Base-by-base conservation (phyloP, 2,113 vertebrate species). In the Siniperca chuatsi region DNA sequence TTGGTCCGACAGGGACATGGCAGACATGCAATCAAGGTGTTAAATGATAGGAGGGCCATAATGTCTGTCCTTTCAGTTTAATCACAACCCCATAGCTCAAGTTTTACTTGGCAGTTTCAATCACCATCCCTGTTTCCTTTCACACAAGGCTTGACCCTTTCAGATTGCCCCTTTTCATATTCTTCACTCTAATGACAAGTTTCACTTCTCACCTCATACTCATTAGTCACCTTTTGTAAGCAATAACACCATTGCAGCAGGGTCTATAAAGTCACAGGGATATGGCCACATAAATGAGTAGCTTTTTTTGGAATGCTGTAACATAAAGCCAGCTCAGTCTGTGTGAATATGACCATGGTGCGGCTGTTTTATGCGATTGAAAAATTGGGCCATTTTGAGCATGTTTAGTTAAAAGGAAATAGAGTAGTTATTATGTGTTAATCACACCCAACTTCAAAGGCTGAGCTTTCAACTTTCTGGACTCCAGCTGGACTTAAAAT, bases 191-290 rank as follows among this genome's bases (percentile, higher is more conserved):
- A 84, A 90, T 91, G 83, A 90, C 87, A 90, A 86, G 87, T 93
- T 91, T 94, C 92, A 92, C 89, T 93, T 91, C 88, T 90, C 90
- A 93, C 92, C 89, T 85, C 73, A 15, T 70, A 72, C 91, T 94
- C 91, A 92, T 94, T 94, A 94, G 87, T 92, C 90, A 91, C 90
- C 79, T 87, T 37, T 88, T 93, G 75, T 79, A 81, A 85, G 78
- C 81, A 91, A 78, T 89, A 90, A 87, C 75, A 67, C 70, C 57
- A 75, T 48, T 75, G 81, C 82, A 79, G 78, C 70, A 7, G 44
- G 48, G 77, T 86, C 81, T 70, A 69, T 93, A 86, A 87, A 90
- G 80, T 84, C 78, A 65, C 74, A 83, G 57, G 46, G 44, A 69
- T 64, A 72, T 16, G 10, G 77, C 42, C 79, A 52, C 57, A 85